Conservation (phyloP, 1,140 invertebrate species). For the Atopsyche davidsoni region DNA sequence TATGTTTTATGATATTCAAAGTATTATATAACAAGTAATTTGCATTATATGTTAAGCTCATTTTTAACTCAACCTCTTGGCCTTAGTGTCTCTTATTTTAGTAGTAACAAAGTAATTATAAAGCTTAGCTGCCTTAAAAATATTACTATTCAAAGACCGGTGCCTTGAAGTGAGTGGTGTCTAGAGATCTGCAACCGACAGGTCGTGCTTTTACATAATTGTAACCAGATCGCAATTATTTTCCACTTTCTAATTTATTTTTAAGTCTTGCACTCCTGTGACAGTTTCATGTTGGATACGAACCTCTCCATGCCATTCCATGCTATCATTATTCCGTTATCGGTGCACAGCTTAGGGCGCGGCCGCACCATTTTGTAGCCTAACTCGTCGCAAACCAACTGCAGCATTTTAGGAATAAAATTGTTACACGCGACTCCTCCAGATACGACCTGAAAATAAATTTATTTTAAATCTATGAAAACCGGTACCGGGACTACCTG, state of each 20-base stretch:
- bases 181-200: not conserved
- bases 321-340: slow-evolving; percentile 99
- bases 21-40: slow-evolving; percentile 24
- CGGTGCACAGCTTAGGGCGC: slow-evolving; percentile 83
- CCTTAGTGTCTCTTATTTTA: no score
- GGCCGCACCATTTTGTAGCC: slow-evolving; percentile 67
- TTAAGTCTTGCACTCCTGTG: no score
- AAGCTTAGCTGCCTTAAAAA: no score
- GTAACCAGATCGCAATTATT: slow-evolving; percentile 27
- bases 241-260: slow-evolving; percentile 30
- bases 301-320: slow-evolving; percentile 93
- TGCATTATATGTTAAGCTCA: not conserved
- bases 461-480: no score
- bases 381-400: slow-evolving; percentile 59
- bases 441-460: slow-evolving; percentile 68
- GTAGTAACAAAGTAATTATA: no score
- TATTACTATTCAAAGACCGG: slow-evolving; percentile 32
- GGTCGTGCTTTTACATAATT: slow-evolving; percentile 34
- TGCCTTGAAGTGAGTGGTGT: slow-evolving; percentile 33
- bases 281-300: no score
- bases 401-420: slow-evolving; percentile 66
- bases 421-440: slow-evolving; percentile 94
- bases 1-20: not conserved
- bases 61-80: no score
- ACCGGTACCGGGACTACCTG: no score